These are phyloP conservation scores for Karalla daura DNA, from an alignment of 2,797 vertebrate genomes.

Conservation along the genomic window DNA sequence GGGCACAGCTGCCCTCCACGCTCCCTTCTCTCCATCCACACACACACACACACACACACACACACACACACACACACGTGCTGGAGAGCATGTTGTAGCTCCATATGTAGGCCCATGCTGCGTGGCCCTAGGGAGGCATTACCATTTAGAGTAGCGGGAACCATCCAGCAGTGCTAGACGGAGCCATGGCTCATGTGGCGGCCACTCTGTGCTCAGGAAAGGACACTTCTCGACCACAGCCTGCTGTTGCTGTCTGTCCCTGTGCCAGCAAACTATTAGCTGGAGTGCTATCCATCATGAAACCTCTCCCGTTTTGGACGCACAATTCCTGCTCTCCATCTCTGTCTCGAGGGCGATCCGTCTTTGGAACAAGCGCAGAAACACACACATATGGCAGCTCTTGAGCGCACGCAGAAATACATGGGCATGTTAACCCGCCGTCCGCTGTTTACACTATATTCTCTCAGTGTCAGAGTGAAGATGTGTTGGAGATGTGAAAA, in stretches of 20 bases:
- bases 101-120: conserved; percentile 69
- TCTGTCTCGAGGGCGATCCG: conserved; percentile 33
- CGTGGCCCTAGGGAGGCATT: conserved; percentile 71
- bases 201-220: conserved; percentile 41
- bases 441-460: background rate
- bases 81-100: conserved; percentile 45
- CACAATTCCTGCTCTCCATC: conserved; percentile 42
- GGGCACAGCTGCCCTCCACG: conserved; percentile 59
- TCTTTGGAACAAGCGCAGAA: conserved; percentile 17
- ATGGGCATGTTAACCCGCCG: background rate
- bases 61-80: background rate
- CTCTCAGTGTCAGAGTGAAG: background rate
- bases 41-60: background rate
- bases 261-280: conserved; percentile 68
- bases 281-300: conserved; percentile 66
- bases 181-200: conserved; percentile 58
- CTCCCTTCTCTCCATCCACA: conserved; percentile 1
- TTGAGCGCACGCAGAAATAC: background rate
- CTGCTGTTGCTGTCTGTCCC: conserved; percentile 50
- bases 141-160: conserved; percentile 77
- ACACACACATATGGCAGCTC: conserved; percentile 7
- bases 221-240: conserved; percentile 28
- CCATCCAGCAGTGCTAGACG: conserved; percentile 54
- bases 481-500: too few relatives aligned
- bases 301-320: conserved; percentile 44